Conservation (phyloP, 2,113 vertebrate species). For the Falco punctatus region DNA sequence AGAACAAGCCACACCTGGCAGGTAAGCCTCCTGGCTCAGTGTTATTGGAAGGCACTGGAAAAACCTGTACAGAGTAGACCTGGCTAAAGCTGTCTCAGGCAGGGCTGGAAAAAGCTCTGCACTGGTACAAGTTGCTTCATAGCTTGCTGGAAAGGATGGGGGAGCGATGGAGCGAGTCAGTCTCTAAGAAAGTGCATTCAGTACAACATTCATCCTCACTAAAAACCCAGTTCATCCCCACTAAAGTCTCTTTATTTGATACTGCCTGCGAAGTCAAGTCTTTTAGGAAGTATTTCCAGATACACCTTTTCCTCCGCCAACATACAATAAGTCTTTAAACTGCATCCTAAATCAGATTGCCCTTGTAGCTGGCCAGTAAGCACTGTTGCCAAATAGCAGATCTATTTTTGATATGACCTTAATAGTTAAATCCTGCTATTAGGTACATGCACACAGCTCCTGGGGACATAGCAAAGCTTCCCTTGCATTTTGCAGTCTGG, state of each 20-base stretch:
- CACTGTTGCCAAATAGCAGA: not conserved
- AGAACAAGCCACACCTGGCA: not conserved
- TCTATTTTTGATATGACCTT: conserved; percentile 19
- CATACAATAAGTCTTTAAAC: not conserved
- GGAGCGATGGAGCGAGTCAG: rapidly evolving
- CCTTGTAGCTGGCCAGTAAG: not conserved
- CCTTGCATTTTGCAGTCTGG: not conserved
- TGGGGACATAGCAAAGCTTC: not conserved
- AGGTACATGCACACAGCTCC: not conserved
- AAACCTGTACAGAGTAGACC: not conserved
- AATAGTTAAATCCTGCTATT: conserved; percentile 2
- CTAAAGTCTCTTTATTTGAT: not conserved
- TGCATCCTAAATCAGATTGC: not conserved
- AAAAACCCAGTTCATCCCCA: not conserved
- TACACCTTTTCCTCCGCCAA: not conserved
- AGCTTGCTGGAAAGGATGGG: not conserved
- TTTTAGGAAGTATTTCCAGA: not conserved
- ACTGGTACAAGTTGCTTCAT: not conserved
- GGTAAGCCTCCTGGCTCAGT: not conserved
- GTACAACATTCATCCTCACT: not conserved
- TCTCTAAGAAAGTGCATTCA: not conserved
- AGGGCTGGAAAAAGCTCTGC: not conserved
- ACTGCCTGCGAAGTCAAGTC: not conserved
- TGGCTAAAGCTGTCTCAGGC: not conserved
- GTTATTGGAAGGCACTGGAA: not conserved